Conservation (phyloP, 2,888 invertebrate species). For the Sphaerophoria rueppellii region DNA sequence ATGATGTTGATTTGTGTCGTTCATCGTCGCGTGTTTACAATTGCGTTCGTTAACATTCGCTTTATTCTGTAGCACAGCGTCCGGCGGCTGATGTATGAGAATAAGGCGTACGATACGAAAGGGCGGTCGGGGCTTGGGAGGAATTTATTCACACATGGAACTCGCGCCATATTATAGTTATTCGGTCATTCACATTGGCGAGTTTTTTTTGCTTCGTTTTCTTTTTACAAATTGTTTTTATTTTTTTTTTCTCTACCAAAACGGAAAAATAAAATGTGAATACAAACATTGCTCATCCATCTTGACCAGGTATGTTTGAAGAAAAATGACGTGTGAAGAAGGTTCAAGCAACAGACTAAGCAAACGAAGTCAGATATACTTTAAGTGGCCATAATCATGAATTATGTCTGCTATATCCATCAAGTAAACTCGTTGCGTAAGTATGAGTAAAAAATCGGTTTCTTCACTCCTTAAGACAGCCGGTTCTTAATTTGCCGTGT, state of each 20-base stretch:
- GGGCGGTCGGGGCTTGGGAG: background rate
- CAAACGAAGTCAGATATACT: conserved; percentile 46
- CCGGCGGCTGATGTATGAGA: too few species aligned
- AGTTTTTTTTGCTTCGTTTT: conserved; percentile 40
- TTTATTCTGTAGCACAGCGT: conserved; percentile 3
- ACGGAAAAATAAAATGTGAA: conserved; percentile 32
- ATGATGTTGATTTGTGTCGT: conserved; percentile 39
- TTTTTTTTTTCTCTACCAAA: conserved; percentile 3
- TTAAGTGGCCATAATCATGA: conserved; percentile 57
- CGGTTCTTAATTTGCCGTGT: too few species aligned
- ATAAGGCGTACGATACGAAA: background rate
- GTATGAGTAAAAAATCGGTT: background rate
- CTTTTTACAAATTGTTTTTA: background rate
- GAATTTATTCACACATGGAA: conserved; percentile 61
- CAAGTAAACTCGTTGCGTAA: conserved; percentile 19
- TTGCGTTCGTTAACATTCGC: conserved; percentile 70
- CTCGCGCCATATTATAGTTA: conserved; percentile 67
- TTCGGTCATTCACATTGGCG: conserved; percentile 70
- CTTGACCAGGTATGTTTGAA: conserved; percentile 52
- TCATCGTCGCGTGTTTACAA: conserved; percentile 71
- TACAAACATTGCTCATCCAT: conserved; percentile 48
- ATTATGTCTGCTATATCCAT: conserved; percentile 53
- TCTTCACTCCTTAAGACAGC: too few species aligned
- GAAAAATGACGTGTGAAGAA: conserved; percentile 39
- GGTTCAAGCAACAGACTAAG: conserved; percentile 16